Percentiles rank a stretch among this genome's conserved stretches.
These are phyloP conservation scores for Pyrrhia umbra DNA, from an alignment of 2,888 invertebrate species.

Conservation along the genomic window DNA sequence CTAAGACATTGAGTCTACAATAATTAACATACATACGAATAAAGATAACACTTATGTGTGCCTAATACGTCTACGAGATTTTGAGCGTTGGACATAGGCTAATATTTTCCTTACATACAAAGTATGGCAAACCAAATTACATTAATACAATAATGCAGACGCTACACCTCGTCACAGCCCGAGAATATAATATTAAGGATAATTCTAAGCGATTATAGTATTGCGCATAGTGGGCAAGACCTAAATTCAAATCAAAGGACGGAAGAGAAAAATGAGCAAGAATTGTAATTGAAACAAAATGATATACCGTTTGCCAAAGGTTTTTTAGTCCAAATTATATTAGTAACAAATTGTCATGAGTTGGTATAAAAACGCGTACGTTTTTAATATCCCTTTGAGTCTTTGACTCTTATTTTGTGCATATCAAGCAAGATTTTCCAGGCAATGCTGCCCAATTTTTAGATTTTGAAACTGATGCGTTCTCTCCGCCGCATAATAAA, in stretches of 20 bases:
- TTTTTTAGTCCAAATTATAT: conserved; percentile 14
- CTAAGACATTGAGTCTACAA: conserved; percentile 41
- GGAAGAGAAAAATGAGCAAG: conserved; percentile 84
- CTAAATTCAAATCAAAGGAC: conserved; percentile 77
- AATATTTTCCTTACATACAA: conserved; percentile 55
- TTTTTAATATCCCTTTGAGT: too few relatives aligned
- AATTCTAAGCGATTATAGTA: conserved; percentile 68
- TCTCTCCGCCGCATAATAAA: conserved; percentile 30
- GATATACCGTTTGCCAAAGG: conserved; percentile 13
- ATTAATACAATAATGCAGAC: conserved; percentile 29
- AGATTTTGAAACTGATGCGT: conserved; percentile 18
- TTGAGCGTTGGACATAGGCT: conserved; percentile 65
- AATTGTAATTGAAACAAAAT: conserved; percentile 57
- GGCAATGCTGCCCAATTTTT: conserved; percentile 1
- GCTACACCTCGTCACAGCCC: conserved; percentile 74
- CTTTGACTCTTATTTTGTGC: neutral
- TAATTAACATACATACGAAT: conserved; percentile 47
- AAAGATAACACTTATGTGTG: conserved; percentile 41
- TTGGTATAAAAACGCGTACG: too few relatives aligned
- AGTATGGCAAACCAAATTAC: conserved; percentile 46
- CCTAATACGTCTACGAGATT: conserved; percentile 61
- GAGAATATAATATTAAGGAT: conserved; percentile 74
- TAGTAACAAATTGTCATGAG: neutral
- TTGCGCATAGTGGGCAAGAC: conserved; percentile 51
- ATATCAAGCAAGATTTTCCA: neutral